phyloP scores from a whole-genome alignment of 2,888 invertebrate species.

The Latrodectus elegans region DNA sequence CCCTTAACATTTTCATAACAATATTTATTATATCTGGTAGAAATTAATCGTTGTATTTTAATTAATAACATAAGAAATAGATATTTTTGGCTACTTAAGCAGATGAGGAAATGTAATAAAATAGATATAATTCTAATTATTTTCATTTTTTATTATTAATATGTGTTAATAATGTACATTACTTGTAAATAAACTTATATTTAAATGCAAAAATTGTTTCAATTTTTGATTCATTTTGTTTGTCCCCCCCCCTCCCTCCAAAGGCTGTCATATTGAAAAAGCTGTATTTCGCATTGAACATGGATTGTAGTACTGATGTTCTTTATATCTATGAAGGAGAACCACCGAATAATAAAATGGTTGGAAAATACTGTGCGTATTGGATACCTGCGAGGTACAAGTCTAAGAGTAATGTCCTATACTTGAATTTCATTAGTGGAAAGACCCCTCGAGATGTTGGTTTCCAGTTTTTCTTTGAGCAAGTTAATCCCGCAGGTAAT shows the following conservation, averaged over 20 bases:
- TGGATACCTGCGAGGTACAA: slow-evolving; percentile 29
- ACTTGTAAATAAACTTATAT: too few species aligned
- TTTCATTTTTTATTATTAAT: too few species aligned
- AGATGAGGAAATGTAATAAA: too few species aligned
- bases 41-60: too few species aligned
- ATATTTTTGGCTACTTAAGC: too few species aligned
- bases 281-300: slow-evolving; percentile 52
- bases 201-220: too few species aligned
- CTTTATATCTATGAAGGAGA: slow-evolving; percentile 51
- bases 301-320: slow-evolving; percentile 39
- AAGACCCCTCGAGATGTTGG: slow-evolving; percentile 57
- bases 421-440: slow-evolving; percentile 63
- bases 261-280: slow-evolving; percentile 40
- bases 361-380: slow-evolving; percentile 43
- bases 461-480: slow-evolving; percentile 68
- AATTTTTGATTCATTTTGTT: too few species aligned
- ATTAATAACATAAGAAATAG: too few species aligned
- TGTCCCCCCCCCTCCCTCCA: neutral
- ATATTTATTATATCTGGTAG: too few species aligned
- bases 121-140: too few species aligned
- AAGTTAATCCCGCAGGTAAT: slow-evolving; percentile 47
- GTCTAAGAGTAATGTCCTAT: slow-evolving; percentile 55
- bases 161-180: too few species aligned
- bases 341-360: slow-evolving; percentile 31
- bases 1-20: too few species aligned